These are phyloP conservation scores for Caenorhabditis drosophilae DNA, from an alignment of 2,888 invertebrate species.

Conservation along the genomic window DNA sequence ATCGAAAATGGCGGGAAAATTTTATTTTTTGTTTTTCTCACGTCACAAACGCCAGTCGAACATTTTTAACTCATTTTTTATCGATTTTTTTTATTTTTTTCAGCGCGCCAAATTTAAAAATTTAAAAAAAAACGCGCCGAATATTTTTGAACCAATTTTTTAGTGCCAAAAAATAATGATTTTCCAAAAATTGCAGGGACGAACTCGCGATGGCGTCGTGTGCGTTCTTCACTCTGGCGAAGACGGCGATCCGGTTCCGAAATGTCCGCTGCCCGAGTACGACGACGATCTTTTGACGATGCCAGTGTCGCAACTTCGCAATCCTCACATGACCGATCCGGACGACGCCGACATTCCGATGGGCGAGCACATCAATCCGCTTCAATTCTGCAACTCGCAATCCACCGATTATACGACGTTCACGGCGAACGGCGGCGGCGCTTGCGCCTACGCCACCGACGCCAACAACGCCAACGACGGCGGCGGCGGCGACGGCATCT, in stretches of 20 bases:
- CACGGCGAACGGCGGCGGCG: slow-evolving; percentile 64
- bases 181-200: no score
- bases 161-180: no score
- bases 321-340: slow-evolving; percentile 68
- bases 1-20: no score
- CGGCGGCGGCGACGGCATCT: slow-evolving; percentile 56
- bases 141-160: no score
- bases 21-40: no score
- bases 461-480: slow-evolving; percentile 47
- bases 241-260: slow-evolving; percentile 66
- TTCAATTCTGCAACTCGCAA: slow-evolving; percentile 64
- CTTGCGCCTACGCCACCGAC: slow-evolving; percentile 49
- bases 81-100: no score
- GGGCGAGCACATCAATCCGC: slow-evolving; percentile 68
- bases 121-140: no score
- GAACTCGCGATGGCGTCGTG: slow-evolving; percentile 66
- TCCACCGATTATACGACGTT: slow-evolving; percentile 66
- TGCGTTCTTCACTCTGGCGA: slow-evolving; percentile 67
- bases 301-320: slow-evolving; percentile 67
- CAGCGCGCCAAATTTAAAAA: no score
- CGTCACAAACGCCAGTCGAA: no score
- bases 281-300: slow-evolving; percentile 67
- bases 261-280: slow-evolving; percentile 57
- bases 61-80: no score
- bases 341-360: slow-evolving; percentile 67